phyloP scores from a whole-genome alignment of 2,113 vertebrate genomes.

The Lepisosteus oculatus region DNA sequence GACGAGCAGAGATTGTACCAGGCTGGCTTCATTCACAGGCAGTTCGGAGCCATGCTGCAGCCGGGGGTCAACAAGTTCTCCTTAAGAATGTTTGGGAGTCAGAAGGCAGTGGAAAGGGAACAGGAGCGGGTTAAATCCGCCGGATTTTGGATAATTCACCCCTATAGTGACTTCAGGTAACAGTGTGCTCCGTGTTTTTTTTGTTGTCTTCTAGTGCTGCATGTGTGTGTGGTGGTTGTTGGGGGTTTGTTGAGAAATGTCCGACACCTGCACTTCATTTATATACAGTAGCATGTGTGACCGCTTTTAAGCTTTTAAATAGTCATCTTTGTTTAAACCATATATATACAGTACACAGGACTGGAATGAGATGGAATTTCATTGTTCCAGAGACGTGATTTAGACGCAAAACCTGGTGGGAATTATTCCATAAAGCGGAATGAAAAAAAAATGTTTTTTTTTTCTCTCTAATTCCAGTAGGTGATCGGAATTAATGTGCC shows the following conservation, averaged over 20 bases:
- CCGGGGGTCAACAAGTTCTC: conserved; percentile 99
- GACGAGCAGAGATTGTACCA: conserved; percentile 86
- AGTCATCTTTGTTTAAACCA: too few species aligned
- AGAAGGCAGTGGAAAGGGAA: conserved; percentile 96
- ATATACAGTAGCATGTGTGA: too few species aligned
- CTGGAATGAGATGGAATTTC: too few species aligned
- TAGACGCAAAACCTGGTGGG: too few species aligned
- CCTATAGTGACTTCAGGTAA: conserved; percentile 99
- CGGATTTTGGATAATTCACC: conserved; percentile 98
- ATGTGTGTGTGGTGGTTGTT: not conserved
- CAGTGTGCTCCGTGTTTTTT: conserved; percentile 13
- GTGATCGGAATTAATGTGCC: too few species aligned
- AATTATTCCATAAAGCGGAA: too few species aligned
- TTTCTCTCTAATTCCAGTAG: too few species aligned
- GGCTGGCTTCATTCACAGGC: conserved; percentile 93
- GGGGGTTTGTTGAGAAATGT: not conserved
- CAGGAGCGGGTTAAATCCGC: conserved; percentile 96
- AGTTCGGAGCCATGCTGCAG: conserved; percentile 95
- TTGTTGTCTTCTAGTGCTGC: conserved; percentile 9
- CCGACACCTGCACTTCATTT: too few species aligned
- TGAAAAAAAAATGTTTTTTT: too few species aligned
- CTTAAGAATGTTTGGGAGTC: conserved; percentile 98
- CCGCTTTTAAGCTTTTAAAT: too few species aligned
- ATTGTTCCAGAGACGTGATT: too few species aligned
- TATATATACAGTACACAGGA: too few species aligned